These are phyloP conservation scores for Arenicola marina DNA, from an alignment of 2,888 invertebrate species.

Conservation along the genomic window DNA sequence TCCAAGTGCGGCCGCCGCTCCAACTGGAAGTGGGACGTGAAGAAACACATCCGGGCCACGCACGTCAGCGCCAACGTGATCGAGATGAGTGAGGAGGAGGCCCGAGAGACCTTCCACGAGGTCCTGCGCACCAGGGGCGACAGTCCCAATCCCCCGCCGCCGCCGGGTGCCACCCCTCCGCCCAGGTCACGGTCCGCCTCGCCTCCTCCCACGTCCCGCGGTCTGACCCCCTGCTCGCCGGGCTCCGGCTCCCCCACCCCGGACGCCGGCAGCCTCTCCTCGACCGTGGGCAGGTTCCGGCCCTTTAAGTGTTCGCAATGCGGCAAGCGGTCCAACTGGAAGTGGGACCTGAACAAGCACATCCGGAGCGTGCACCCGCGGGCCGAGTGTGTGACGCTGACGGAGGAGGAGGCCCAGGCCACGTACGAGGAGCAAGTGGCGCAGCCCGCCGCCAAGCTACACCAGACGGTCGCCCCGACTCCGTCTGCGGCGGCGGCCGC, in stretches of 20 bases:
- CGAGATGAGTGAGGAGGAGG: slow-evolving; percentile 13
- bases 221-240: no score
- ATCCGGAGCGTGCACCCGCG: slow-evolving; percentile 64
- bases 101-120: slow-evolving; percentile 1
- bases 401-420: slow-evolving; percentile 50
- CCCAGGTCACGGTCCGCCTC: no score
- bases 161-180: neutral
- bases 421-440: slow-evolving; percentile 34
- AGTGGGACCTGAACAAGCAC: slow-evolving; percentile 97
- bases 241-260: no score
- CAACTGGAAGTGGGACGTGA: slow-evolving; percentile 98
- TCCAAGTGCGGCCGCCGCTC: slow-evolving; percentile 90
- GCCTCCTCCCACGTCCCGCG: no score
- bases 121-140: neutral
- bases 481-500: neutral
- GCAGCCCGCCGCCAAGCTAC: neutral
- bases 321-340: slow-evolving; percentile 93
- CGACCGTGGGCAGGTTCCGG: slow-evolving; percentile 22
- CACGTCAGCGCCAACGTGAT: slow-evolving; percentile 38
- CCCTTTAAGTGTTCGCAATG: slow-evolving; percentile 95
- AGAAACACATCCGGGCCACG: slow-evolving; percentile 77
- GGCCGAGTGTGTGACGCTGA: slow-evolving; percentile 48
- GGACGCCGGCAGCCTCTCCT: neutral
- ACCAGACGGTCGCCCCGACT: neutral
- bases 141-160: neutral